Evolutionary conservation across 2,113 vertebrate species (phyloP), one percentile per base, ranked within the genome.

Genomic region (Brachypodius melanocephalos): DNA sequence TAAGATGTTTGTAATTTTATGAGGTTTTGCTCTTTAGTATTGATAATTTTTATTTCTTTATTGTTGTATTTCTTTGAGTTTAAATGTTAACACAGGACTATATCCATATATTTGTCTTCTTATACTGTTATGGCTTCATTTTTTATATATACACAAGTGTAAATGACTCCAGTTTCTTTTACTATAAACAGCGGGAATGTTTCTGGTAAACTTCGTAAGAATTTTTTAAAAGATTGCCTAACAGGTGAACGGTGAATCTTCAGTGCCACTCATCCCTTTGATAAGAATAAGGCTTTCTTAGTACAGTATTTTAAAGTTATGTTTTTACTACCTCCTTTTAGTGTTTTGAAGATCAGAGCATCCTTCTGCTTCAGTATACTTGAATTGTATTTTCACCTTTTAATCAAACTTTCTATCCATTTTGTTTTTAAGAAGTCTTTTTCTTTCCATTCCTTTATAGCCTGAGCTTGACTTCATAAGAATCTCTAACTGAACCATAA

Each of bases 401-500:
- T 92, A 94, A 81, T 95, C 12, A 1, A 81, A 74, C 20, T 82
- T 90, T 66, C 71, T 85, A 79, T 80, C 59, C 3, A 48, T 79
- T 85, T 92, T 95, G 77, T 78, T 92, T 92, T 88, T 82, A 63
- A 68, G 54, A 78, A 87, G 55, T 83, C 32, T 12, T 34, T 91
- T 85, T 90, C 55, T 93, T 88, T 87, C 62, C 2, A 16, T 88
- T 91, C 29, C 13, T 87, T 91, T 95, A 62, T 74, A 89, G 71
- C 49, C 49, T 55, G 74, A 59, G 59, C 77, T 66, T 88, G 88
- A 82, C 88, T 97, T 96, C 67, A 46, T 95, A 88, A 68, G 79
- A 93, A 93, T 83, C 69, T 95, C 91, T 93, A 95, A 95, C 93
- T 88, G 92, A 93, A 94, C 93, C 89, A 89, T 95, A 97, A 97